Base-by-base conservation (phyloP, 2,113 vertebrate species). In the Brevimyrus niger region DNA sequence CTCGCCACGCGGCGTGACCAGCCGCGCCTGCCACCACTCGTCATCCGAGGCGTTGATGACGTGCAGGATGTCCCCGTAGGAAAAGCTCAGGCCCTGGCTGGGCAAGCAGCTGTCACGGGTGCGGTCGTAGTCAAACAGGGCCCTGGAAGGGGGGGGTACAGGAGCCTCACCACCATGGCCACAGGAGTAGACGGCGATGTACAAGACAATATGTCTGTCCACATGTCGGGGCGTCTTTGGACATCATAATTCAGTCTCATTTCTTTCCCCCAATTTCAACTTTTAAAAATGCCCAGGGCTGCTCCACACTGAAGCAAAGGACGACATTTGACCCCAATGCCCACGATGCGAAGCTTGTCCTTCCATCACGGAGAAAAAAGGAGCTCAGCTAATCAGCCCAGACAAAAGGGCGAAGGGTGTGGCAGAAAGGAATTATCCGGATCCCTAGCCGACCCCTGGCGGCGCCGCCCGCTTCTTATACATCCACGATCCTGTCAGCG, bases 21-120 rank as follows among this genome's bases (percentile, higher is more conserved):
- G 96, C 91, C 98, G 96, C 2, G 98, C 98, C 93, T 99, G 98
- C 98, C 98, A 99, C 98, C 98, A 99, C 93, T 99, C 98, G 10
- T 99, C 98, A 5, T 99, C 98, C 0, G 98, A 99, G 89, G 98
- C 98, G 0, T 99, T 99, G 93, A 99, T 98, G 93, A 99, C 98
- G 0, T 99, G 98, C 90, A 99, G 95, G 92, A 99, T 99, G 89
- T 99, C 98, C 85, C 98, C 98, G 0, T 99, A 99, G 86, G 97
- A 97, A 93, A 99, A 99, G 94, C 98, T 99, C 92, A 99, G 96
- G 0, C 98, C 98, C 94, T 99, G 98, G 95, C 98, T 99, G 92
- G 98, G 98, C 92, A 99, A 93, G 93, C 98, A 99, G 93, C 98
- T 99, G 96, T 99, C 98, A 91, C 98, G 96, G 92, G 98, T 98